Evolutionary conservation across 2,888 invertebrate genomes (phyloP).

Genomic region (Agelastica alni): DNA sequence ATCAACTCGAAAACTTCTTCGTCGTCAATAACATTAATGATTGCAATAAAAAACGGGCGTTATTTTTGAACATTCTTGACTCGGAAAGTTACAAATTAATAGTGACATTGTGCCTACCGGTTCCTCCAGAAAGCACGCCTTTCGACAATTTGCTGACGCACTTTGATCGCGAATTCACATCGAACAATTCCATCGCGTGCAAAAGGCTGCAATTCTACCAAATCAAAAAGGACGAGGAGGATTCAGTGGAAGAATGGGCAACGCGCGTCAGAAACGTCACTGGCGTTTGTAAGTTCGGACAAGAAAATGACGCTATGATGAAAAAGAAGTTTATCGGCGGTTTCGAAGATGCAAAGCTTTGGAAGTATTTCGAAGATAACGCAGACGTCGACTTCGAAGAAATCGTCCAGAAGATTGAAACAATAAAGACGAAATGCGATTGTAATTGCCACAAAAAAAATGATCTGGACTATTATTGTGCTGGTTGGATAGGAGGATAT

Average conservation of each 20-base stretch:
- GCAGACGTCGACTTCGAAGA: conserved; percentile 14
- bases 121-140: conserved; percentile 28
- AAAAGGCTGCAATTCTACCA: conserved; percentile 36
- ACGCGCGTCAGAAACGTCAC: conserved; percentile 31
- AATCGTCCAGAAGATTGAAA: conserved; percentile 11
- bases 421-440: conserved; percentile 2
- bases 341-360: conserved; percentile 14
- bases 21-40: conserved; percentile 30
- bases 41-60: conserved; percentile 30
- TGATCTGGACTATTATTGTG: conserved; percentile 4
- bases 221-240: conserved; percentile 26
- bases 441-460: conserved; percentile 3
- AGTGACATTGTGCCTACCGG: conserved; percentile 28
- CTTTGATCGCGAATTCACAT: conserved; percentile 32
- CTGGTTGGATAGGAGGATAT: conserved; percentile 8
- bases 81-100: conserved; percentile 38
- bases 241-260: conserved; percentile 35
- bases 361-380: conserved; percentile 15
- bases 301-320: conserved; percentile 23
- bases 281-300: conserved; percentile 34
- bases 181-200: conserved; percentile 22
- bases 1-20: conserved; percentile 33
- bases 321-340: conserved; percentile 37
- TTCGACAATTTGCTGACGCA: conserved; percentile 27
- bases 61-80: conserved; percentile 36